Evolutionary conservation across 2,113 vertebrate genomes (phyloP).

Genomic region (Xyrauchen texanus): DNA sequence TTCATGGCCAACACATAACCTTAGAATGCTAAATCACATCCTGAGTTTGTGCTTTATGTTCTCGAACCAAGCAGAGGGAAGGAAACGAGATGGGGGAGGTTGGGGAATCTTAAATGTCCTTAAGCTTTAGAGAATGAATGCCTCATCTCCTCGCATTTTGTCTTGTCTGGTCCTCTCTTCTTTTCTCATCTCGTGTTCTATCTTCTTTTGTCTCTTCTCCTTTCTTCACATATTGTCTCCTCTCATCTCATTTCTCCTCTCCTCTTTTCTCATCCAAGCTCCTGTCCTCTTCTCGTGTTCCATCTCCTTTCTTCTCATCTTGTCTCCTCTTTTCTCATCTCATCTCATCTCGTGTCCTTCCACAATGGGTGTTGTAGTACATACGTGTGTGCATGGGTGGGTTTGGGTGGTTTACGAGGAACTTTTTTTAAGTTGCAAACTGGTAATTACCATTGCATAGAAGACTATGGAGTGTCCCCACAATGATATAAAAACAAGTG

Average conservation of each 20-base stretch:
- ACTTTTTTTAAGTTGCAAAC: no score
- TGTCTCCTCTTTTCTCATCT: no score
- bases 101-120: neutral
- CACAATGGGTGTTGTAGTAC: no score
- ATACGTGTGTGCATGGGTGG: neutral
- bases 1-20: constrained; percentile 34
- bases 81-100: constrained; percentile 5
- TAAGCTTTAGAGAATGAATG: neutral
- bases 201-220: neutral
- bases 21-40: constrained; percentile 27
- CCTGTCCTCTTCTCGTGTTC: no score
- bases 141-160: neutral
- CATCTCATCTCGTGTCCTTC: no score
- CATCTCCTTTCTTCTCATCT: no score
- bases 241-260: neutral
- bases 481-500: no score
- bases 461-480: no score
- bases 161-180: neutral
- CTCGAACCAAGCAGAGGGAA: constrained; percentile 18
- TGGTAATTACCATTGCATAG: no score
- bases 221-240: no score
- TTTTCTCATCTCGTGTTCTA: neutral
- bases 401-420: no score
- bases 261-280: no score
- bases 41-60: constrained; percentile 24